A percentile compares a stretch with the other conserved stretches of the same genome.
Evolutionary conservation across 2,888 invertebrate species (phyloP).

Genomic region (Pecten maximus): DNA sequence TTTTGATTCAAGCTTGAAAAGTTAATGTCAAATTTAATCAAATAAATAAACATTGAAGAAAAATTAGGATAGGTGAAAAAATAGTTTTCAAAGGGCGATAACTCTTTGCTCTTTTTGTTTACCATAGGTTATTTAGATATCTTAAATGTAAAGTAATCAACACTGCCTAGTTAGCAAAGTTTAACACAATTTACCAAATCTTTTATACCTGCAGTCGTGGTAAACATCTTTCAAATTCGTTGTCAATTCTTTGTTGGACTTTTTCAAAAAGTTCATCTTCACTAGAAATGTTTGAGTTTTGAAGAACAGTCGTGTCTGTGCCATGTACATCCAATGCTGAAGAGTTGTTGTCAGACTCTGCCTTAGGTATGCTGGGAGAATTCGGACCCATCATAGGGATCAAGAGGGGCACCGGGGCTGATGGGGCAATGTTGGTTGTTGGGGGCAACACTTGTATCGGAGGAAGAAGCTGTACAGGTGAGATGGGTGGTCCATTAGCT

Average conservation of each 20-base stretch:
- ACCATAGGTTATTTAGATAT: too few species aligned
- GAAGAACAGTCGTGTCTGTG: constrained; percentile 25
- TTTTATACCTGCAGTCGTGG: neutral
- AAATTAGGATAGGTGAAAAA: too few species aligned
- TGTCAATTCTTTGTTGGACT: constrained; percentile 22
- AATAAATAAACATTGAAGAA: too few species aligned
- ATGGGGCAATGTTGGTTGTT: constrained; percentile 65
- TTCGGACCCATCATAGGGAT: constrained; percentile 65
- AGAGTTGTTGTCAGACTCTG: neutral
- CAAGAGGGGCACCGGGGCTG: constrained; percentile 72
- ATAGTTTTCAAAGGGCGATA: too few species aligned
- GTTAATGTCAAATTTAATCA: too few species aligned
- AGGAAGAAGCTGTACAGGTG: neutral
- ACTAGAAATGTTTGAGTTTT: constrained; percentile 38
- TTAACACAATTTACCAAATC: too few species aligned
- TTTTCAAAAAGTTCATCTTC: constrained; percentile 39
- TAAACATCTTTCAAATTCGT: neutral
- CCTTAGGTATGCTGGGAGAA: constrained; percentile 38
- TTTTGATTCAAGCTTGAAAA: too few species aligned
- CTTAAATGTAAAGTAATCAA: too few species aligned
- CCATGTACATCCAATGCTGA: neutral
- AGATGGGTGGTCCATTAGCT: constrained; percentile 58
- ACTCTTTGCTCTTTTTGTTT: too few species aligned
- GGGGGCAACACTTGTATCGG: constrained; percentile 73
- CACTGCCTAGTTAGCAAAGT: too few species aligned